Base-by-base conservation (phyloP, 2,113 vertebrate genomes). In the Elephas maximus region DNA sequence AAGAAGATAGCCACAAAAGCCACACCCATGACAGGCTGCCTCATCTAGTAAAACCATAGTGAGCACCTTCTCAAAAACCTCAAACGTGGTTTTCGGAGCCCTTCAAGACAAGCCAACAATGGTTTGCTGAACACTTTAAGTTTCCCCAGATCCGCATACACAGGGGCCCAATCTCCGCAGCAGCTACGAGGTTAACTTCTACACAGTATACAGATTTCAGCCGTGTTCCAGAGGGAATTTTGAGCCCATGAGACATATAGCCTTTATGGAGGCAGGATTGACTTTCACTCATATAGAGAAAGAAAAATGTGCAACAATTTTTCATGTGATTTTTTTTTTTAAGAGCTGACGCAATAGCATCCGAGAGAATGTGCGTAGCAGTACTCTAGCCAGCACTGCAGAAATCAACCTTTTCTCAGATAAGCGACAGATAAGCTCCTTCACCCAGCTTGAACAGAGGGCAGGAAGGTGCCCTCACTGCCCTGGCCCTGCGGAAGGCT, bases 141-240 rank as follows among this genome's bases (percentile, higher is more conserved):
- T 97, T 96, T 94, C 63, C 89, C 93, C 51, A 93, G 41, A 93
- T 92, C 41, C 82, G 95, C 93, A 83, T 97, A 87, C 84, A 48
- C 82, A 93, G 94, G 89, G 77, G 20, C 86, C 96, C 71, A 71
- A 96, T 57, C 63, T 97, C 48, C 57, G 48, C 79, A 74, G 30
- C 79, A 81, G 53, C 84, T 90, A 88, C 23, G 67, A 95, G 48
- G 90, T 92, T 96, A 77, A 85, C 48, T 93, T 71, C 12, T 53
- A 78, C 73, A 20, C 41, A 91, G 74, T 76, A 80, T 94, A 95
- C 65, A 48, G 65, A 23, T 91, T 89, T 89, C 10, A 0, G 41
- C 82, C 37, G 93, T 87, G 30, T 92, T 87, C 77, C 53, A n/a
- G 90, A 97, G 94, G 30, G 23, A 94, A 44, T 41, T 48, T 15